A percentile compares a stretch with the other conserved stretches of the same genome.
phyloP scores from a whole-genome alignment of 2,888 invertebrate species.

The Cosmia trapezina region DNA sequence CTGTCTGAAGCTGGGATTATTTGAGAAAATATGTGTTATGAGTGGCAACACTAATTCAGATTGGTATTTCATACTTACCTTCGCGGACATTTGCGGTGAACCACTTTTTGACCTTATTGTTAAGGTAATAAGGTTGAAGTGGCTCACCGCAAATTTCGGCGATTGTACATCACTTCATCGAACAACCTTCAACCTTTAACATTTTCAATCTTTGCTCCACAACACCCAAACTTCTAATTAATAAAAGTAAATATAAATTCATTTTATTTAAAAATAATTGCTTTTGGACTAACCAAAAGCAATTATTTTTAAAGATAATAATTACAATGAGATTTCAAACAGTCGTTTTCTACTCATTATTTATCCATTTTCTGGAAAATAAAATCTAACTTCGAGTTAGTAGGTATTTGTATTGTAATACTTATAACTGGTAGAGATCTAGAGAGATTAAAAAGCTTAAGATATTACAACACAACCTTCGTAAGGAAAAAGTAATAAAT shows the following conservation, averaged over 20 bases:
- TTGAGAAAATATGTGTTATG: not conserved
- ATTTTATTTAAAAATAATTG: not conserved
- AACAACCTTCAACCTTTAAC: not conserved
- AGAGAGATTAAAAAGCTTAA: slow-evolving; percentile 28
- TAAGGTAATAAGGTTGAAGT: no score
- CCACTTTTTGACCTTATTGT: no score
- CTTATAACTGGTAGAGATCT: slow-evolving; percentile 21
- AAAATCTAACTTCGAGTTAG: slow-evolving; percentile 1
- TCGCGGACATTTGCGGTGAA: no score
- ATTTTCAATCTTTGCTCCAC: not conserved
- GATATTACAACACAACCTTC: slow-evolving; percentile 55
- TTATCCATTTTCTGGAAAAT: not conserved
- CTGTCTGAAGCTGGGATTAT: not conserved
- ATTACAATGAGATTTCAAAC: slow-evolving; percentile 34
- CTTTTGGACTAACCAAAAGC: not conserved
- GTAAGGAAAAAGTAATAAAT: slow-evolving; percentile 41
- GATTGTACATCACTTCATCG: no score
- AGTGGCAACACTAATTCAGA: slow-evolving; percentile 2
- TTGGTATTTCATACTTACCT: not conserved
- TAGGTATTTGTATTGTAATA: slow-evolving; percentile 35
- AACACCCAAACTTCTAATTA: not conserved
- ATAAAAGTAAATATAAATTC: not conserved
- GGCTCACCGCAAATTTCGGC: no score
- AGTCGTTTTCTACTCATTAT: slow-evolving; percentile 8
- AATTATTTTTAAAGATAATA: slow-evolving; percentile 18